Percentiles rank a stretch among this genome's conserved stretches.
Evolutionary conservation across 2,113 vertebrate genomes (phyloP).

Genomic region (Stictonetta naevosa): DNA sequence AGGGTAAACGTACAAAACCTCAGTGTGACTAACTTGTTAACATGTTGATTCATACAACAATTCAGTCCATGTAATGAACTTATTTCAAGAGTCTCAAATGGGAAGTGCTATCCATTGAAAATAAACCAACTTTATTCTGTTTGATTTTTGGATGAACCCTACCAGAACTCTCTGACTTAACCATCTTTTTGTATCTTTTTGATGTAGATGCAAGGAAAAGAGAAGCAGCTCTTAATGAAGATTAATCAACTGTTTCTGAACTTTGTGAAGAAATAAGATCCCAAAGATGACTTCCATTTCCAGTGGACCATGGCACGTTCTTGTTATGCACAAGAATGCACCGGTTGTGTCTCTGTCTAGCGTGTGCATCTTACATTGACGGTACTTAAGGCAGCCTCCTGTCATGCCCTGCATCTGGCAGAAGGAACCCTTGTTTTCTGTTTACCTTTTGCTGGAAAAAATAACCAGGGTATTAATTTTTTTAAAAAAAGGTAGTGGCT

Average conservation of each 20-base stretch:
- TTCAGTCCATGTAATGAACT: not conserved
- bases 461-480: conserved; percentile 25
- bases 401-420: conserved; percentile 28
- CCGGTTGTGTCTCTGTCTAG: conserved; percentile 42
- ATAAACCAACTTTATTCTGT: not conserved
- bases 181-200: not conserved
- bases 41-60: not conserved
- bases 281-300: conserved; percentile 75
- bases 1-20: not conserved
- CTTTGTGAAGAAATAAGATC: conserved; percentile 58
- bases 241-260: conserved; percentile 61
- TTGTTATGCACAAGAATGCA: conserved; percentile 8
- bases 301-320: conserved; percentile 8
- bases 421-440: conserved; percentile 42
- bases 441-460: conserved; percentile 68
- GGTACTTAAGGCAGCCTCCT: conserved; percentile 74
- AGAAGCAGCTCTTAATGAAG: conserved; percentile 75
- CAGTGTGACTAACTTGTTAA: not conserved
- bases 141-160: not conserved
- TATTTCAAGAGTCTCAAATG: not conserved
- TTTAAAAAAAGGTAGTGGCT: conserved; percentile 20
- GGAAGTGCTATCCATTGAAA: not conserved
- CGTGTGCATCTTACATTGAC: conserved; percentile 30
- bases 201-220: conserved; percentile 70
- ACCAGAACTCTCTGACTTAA: not conserved